phyloP scores from a whole-genome alignment of 2,888 invertebrate genomes.

The Drosophila setosimentum region DNA sequence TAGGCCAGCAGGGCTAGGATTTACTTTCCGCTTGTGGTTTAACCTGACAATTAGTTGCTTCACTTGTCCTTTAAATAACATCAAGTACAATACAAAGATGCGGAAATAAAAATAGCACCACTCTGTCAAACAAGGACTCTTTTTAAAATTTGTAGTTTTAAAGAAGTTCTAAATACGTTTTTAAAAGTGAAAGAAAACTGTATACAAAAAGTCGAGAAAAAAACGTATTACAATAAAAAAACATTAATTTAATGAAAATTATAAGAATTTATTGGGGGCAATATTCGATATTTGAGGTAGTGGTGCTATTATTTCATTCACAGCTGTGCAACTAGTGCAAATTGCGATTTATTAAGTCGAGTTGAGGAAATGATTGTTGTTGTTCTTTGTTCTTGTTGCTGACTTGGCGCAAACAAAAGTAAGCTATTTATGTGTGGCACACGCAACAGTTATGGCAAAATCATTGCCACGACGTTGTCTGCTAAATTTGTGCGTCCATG shows the following conservation, averaged over 20 bases:
- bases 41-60: slow-evolving; percentile 76
- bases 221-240: no score
- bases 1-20: slow-evolving; percentile 20
- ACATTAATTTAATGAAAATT: no score
- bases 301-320: not conserved
- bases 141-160: not conserved
- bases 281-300: no score
- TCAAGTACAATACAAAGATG: not conserved
- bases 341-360: not conserved
- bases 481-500: slow-evolving; percentile 73
- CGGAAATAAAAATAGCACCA: not conserved
- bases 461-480: slow-evolving; percentile 60
- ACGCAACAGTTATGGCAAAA: slow-evolving; percentile 66
- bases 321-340: not conserved
- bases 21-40: slow-evolving; percentile 35
- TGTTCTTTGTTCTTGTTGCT: slow-evolving; percentile 25
- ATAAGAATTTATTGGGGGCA: no score
- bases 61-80: slow-evolving; percentile 51
- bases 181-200: no score
- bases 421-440: slow-evolving; percentile 12
- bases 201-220: no score
- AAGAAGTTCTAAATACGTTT: not conserved
- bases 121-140: not conserved
- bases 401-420: slow-evolving; percentile 51
- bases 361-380: slow-evolving; percentile 34